Base-by-base conservation (phyloP, 2,797 vertebrate species). In the Sarcoramphus papa region DNA sequence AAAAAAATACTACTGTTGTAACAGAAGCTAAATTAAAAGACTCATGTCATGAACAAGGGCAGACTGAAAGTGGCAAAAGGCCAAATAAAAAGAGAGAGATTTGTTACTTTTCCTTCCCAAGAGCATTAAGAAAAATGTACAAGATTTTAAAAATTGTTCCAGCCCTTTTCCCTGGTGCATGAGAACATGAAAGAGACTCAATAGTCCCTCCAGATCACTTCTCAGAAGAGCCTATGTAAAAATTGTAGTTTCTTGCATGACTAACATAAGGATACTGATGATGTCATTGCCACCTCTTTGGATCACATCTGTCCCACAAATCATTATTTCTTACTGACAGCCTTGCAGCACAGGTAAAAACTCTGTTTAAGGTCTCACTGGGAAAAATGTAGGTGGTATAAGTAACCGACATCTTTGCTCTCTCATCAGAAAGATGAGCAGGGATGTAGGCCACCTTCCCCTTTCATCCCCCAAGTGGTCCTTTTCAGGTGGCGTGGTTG, bases 11-110 rank as follows among this genome's bases (percentile, higher is more conserved):
- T 81, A 70, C 86, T 80, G 79, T 89, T 95, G 86, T 92, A 93
- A 93, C 53, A 87, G 70, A 91, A 93, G 56, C 83, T 92, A 87
- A 95, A 92, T 93, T 94, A 94, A 91, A 97, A 87, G 53, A 41
- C 78, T 93, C 59, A 16, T 67, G 88, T 73, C 60, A 70, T 13
- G 78, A 92, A 78, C 64, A 43, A 90, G 85, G 88, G 80, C 90
- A 94, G 56, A 37, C 48, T 77, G 40, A 53, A 60, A 78, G 64
- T 45, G 37, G 80, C 74, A 89, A 93, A 92, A 89, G 24, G 94
- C 64, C 92, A 94, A 91, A 75, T 35, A 79, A 94, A 65, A 73
- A 92, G 72, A 85, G 21, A 70, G 70, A 95, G 64, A 94, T 94
- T 85, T 95, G 86, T 77, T 89, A 94, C 80, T 77, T 78, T 90